phyloP scores from a whole-genome alignment of 2,888 invertebrate species.

The Cephus spinipes region DNA sequence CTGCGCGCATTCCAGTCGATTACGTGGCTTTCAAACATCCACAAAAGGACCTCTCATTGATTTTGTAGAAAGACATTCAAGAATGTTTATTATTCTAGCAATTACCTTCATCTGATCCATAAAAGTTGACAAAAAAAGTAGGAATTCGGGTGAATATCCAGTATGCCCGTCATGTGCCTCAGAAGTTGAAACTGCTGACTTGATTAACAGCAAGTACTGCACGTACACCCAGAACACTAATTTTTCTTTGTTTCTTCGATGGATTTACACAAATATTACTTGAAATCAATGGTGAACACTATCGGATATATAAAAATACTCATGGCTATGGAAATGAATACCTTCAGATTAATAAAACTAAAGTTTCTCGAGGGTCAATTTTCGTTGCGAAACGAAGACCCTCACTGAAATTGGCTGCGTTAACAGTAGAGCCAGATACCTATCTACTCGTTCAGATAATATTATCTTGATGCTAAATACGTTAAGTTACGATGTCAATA shows the following conservation, averaged over 20 bases:
- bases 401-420: slow-evolving; percentile 28
- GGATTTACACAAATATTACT: background rate
- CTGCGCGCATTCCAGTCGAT: slow-evolving; percentile 30
- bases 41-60: slow-evolving; percentile 10
- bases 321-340: slow-evolving; percentile 8
- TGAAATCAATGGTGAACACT: background rate
- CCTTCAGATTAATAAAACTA: slow-evolving; percentile 21
- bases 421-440: slow-evolving; percentile 18
- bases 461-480: slow-evolving; percentile 11
- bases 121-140: slow-evolving; percentile 29
- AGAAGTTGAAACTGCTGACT: slow-evolving; percentile 17
- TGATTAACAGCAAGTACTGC: slow-evolving; percentile 10
- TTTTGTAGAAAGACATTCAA: slow-evolving; percentile 6
- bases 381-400: slow-evolving; percentile 28
- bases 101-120: slow-evolving; percentile 46
- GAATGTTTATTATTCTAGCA: background rate
- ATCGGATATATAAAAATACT: slow-evolving; percentile 4
- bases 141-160: slow-evolving; percentile 25
- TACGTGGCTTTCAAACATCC: slow-evolving; percentile 33
- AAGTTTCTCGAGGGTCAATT: slow-evolving; percentile 29
- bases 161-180: slow-evolving; percentile 43
- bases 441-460: slow-evolving; percentile 11
- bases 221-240: slow-evolving; percentile 12
- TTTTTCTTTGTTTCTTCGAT: slow-evolving; percentile 1
- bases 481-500: slow-evolving; percentile 17